These are phyloP conservation scores for Columbina picui DNA, from an alignment of 2,113 vertebrate genomes.

Conservation along the genomic window DNA sequence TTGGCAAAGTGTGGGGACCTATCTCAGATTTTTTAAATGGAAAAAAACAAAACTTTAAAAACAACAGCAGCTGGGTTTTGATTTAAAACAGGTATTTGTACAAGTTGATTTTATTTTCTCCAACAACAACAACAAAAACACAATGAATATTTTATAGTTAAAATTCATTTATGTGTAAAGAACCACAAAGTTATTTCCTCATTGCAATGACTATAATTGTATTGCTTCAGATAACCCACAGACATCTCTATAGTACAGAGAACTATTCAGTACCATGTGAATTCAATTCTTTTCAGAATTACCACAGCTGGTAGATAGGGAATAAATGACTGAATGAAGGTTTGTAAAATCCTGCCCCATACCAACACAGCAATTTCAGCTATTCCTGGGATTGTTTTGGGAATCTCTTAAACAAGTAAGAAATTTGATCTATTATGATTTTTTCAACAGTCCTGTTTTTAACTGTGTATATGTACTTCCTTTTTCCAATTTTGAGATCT, in stretches of 20 bases:
- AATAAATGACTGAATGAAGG: slow-evolving; percentile 38
- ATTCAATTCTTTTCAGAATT: slow-evolving; percentile 36
- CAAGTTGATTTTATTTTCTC: not conserved
- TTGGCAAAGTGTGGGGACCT: not conserved
- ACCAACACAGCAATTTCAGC: not conserved
- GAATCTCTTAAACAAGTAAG: not conserved
- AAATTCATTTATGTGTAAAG: not conserved
- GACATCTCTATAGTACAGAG: slow-evolving; percentile 36
- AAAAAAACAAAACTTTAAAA: not conserved
- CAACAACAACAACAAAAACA: not conserved
- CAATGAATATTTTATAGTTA: not conserved
- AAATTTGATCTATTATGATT: not conserved
- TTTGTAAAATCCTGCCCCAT: not conserved
- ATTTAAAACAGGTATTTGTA: not conserved
- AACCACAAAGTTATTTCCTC: slow-evolving; percentile 42
- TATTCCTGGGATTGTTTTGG: not conserved
- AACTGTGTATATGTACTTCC: not conserved
- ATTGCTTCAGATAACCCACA: slow-evolving; percentile 29
- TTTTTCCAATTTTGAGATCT: not conserved
- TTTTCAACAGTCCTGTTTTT: not conserved
- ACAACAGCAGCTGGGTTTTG: not conserved
- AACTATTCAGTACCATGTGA: slow-evolving; percentile 44
- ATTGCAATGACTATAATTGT: not conserved
- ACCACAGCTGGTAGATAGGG: slow-evolving; percentile 13
- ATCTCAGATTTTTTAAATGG: not conserved